These are phyloP conservation scores for Heterodera carotae DNA, from an alignment of 1,140 invertebrate genomes.

Conservation along the genomic window DNA sequence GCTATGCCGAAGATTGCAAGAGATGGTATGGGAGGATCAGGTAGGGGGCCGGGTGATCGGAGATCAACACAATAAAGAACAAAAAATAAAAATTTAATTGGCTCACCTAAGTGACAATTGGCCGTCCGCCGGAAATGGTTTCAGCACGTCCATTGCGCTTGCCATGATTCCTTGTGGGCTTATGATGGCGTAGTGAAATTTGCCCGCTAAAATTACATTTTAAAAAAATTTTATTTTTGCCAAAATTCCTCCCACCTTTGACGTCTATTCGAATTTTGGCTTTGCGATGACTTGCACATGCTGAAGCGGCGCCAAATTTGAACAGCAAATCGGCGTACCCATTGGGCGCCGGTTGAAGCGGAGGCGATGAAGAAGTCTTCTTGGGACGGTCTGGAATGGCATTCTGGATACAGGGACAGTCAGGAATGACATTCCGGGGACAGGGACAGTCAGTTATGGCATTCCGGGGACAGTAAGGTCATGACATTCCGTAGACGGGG, in stretches of 20 bases:
- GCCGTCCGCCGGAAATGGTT: not conserved
- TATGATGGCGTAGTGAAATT: constrained; percentile 19
- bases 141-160: constrained; percentile 15
- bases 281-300: constrained; percentile 3
- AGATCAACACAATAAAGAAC: too few species aligned
- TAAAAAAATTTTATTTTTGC: too few species aligned
- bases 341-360: too few species aligned
- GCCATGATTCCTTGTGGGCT: constrained; percentile 21
- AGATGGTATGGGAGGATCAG: too few species aligned
- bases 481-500: too few species aligned
- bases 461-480: too few species aligned
- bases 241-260: not conserved
- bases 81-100: not conserved
- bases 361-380: too few species aligned
- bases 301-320: constrained; percentile 13
- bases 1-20: too few species aligned
- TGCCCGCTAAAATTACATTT: not conserved
- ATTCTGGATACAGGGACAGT: too few species aligned
- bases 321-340: not conserved
- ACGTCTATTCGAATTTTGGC: constrained; percentile 8
- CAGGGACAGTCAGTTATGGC: too few species aligned
- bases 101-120: not conserved
- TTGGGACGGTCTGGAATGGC: too few species aligned
- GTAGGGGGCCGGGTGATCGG: too few species aligned
- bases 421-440: constrained; percentile 45